A percentile compares a stretch with the other conserved stretches of the same genome.
These are phyloP conservation scores for Parelbella ahira DNA, from an alignment of 2,888 invertebrate species.

Conservation along the genomic window DNA sequence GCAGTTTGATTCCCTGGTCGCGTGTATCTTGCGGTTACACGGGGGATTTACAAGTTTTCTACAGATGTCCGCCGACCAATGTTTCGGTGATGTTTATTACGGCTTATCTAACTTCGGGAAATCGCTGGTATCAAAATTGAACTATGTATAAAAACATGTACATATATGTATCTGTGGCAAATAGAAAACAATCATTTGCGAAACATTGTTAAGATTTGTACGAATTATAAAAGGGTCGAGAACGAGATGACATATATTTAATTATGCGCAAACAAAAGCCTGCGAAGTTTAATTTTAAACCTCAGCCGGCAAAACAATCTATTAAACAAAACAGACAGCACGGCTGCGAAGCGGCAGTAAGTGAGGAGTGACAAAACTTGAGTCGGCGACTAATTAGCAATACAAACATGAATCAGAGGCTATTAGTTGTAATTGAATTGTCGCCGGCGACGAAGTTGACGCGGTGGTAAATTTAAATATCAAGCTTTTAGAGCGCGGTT, in stretches of 20 bases:
- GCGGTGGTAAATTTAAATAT: conserved; percentile 75
- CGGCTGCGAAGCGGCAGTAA: conserved; percentile 53
- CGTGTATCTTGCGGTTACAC: conserved; percentile 61
- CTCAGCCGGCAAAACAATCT: conserved; percentile 61
- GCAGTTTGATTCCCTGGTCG: conserved; percentile 44
- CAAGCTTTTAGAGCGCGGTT: conserved; percentile 60
- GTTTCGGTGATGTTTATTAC: conserved; percentile 49
- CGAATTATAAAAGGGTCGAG: conserved; percentile 10
- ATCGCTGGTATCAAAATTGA: conserved; percentile 31
- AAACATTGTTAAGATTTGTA: conserved; percentile 13
- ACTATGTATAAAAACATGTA: too few relatives aligned
- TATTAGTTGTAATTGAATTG: conserved; percentile 80
- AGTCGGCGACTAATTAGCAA: conserved; percentile 77
- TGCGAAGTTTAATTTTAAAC: conserved; percentile 49
- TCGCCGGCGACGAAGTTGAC: conserved; percentile 69
- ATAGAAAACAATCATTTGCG: conserved; percentile 6
- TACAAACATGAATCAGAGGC: conserved; percentile 81
- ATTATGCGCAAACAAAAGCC: conserved; percentile 57
- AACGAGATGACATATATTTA: conserved; percentile 49
- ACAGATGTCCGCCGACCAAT: conserved; percentile 59
- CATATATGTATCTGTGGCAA: too few relatives aligned
- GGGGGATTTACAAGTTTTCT: conserved; percentile 71
- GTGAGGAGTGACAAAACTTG: conserved; percentile 78
- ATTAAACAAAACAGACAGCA: conserved; percentile 61
- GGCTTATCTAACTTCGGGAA: conserved; percentile 43